These are phyloP conservation scores for Eulithis testata DNA, from an alignment of 2,888 invertebrate genomes.

Conservation along the genomic window DNA sequence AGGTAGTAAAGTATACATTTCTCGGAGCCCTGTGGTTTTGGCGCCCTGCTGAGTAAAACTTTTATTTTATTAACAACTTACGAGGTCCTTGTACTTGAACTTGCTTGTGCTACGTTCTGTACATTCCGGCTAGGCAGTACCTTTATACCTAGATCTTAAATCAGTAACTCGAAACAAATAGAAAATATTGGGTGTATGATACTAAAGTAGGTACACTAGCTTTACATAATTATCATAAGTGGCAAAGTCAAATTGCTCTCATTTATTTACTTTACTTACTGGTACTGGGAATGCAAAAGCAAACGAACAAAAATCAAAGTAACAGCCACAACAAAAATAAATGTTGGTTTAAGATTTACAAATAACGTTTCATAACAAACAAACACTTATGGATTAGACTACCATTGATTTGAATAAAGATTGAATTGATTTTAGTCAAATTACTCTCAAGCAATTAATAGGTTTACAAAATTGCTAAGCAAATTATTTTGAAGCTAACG, in stretches of 20 bases:
- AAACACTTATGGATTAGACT: too few relatives aligned
- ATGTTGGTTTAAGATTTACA: neutral
- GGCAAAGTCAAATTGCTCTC: too few relatives aligned
- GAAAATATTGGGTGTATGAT: neutral
- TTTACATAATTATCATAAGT: too few relatives aligned
- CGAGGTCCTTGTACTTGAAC: constrained; percentile 68
- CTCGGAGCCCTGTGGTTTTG: constrained; percentile 59
- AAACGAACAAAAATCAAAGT: constrained; percentile 2
- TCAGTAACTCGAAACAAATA: constrained; percentile 2
- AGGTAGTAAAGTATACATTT: constrained; percentile 45
- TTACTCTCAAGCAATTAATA: constrained; percentile 5
- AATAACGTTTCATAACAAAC: neutral
- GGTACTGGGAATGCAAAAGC: constrained; percentile 16
- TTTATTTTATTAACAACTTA: constrained; percentile 71
- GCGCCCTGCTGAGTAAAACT: constrained; percentile 62
- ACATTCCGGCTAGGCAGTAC: too few relatives aligned
- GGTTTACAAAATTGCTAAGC: constrained; percentile 48
- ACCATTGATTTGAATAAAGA: too few relatives aligned
- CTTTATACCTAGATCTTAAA: too few relatives aligned
- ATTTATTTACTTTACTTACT: constrained; percentile 1
- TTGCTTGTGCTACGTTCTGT: constrained; percentile 33
- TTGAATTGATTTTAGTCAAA: neutral
- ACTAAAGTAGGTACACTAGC: too few relatives aligned
- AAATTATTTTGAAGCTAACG: constrained; percentile 61
- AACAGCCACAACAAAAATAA: neutral